These are phyloP conservation scores for Microplitis deprimator DNA, from an alignment of 2,888 invertebrate genomes.

Conservation along the genomic window DNA sequence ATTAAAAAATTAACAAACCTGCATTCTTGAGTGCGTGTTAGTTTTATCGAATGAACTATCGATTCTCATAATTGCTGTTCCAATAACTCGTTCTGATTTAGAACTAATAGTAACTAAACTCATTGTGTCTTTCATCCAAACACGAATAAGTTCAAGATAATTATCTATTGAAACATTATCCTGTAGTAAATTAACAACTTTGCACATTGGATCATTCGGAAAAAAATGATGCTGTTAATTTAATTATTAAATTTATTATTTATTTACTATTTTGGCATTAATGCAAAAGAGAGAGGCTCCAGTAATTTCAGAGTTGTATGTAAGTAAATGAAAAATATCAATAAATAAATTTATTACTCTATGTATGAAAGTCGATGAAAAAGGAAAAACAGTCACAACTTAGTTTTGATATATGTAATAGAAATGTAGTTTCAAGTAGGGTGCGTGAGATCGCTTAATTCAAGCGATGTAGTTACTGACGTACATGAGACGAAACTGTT, in stretches of 20 bases:
- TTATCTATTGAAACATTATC: conserved; percentile 55
- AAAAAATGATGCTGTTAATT: conserved; percentile 60
- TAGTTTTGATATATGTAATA: no score
- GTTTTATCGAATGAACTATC: conserved; percentile 54
- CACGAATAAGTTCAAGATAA: conserved; percentile 55
- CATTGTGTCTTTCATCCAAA: conserved; percentile 62
- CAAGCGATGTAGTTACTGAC: no score
- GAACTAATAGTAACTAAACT: conserved; percentile 61
- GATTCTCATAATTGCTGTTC: conserved; percentile 55
- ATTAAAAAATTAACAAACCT: conserved; percentile 49
- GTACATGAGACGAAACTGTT: no score
- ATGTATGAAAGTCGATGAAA: no score
- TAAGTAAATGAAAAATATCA: no score
- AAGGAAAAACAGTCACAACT: no score
- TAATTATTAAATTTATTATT: neutral
- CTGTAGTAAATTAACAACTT: conserved; percentile 50
- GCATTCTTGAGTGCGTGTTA: conserved; percentile 58
- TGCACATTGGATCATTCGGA: conserved; percentile 61
- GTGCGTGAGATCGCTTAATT: no score
- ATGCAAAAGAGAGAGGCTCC: neutral
- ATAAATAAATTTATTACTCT: no score
- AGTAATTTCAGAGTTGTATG: no score
- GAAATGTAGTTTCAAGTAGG: no score
- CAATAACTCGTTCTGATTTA: conserved; percentile 59
- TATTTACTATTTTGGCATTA: neutral